Conservation (phyloP, 2,113 vertebrate genomes). For the Hemichromis elongatus region DNA sequence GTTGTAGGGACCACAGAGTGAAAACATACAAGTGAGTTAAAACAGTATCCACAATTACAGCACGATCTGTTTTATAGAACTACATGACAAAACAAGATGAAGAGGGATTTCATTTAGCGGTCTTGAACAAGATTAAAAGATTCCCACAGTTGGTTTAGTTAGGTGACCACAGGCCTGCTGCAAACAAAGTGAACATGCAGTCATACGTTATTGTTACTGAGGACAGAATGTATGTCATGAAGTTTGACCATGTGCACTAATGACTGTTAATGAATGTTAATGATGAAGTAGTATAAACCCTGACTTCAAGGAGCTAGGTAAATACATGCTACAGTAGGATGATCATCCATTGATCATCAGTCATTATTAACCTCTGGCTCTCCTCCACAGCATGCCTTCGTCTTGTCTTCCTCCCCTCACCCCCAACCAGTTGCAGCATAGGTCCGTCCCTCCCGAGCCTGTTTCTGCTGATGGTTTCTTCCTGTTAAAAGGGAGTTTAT, state of each 20-base stretch:
- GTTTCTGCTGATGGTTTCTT: not conserved
- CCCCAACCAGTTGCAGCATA: not conserved
- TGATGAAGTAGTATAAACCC: not conserved
- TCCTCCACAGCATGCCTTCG: not conserved
- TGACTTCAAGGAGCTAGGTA: not conserved
- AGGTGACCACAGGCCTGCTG: not conserved
- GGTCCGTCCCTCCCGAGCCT: not conserved
- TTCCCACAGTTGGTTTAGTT: not conserved
- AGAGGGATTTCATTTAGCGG: not conserved
- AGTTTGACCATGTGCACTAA: not conserved
- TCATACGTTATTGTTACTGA: not conserved
- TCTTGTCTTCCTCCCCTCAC: not conserved
- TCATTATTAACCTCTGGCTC: not conserved
- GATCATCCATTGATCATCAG: not conserved
- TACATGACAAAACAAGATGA: accelerated
- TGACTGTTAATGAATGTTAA: not conserved
- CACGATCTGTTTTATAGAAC: not conserved
- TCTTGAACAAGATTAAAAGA: not conserved
- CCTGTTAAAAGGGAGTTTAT: not conserved
- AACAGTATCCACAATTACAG: not conserved
- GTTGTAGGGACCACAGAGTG: not conserved
- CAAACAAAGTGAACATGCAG: not conserved
- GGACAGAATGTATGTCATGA: not conserved
- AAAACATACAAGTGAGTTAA: not conserved
- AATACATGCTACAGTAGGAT: not conserved